Evolutionary conservation across 2,888 invertebrate genomes (phyloP).

Genomic region (Pyralis farinalis): DNA sequence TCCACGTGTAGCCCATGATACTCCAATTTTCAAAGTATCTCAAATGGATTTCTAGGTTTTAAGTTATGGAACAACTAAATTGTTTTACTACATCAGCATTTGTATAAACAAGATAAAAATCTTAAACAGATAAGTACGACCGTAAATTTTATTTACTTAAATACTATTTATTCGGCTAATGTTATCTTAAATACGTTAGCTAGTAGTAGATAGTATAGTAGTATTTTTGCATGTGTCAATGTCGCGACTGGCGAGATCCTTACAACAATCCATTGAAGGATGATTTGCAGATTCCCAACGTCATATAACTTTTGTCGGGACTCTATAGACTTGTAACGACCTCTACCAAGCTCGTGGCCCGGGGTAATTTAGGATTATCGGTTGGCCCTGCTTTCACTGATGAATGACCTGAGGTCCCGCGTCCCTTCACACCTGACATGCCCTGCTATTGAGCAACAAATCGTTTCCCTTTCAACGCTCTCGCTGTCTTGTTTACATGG

Average conservation of each 20-base stretch:
- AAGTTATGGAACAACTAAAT: too few relatives aligned
- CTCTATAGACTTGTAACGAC: constrained; percentile 37
- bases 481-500: constrained; percentile 55
- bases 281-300: constrained; percentile 52
- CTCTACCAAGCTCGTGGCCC: constrained; percentile 34
- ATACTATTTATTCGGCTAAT: too few relatives aligned
- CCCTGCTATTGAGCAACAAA: constrained; percentile 51
- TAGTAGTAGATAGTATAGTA: too few relatives aligned
- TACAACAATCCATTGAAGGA: constrained; percentile 45
- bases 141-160: constrained; percentile 39
- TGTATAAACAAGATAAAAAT: too few relatives aligned
- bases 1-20: too few relatives aligned
- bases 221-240: constrained; percentile 50
- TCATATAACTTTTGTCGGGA: constrained; percentile 34
- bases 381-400: constrained; percentile 61
- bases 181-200: too few relatives aligned
- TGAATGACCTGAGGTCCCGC: constrained; percentile 54
- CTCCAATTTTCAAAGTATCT: too few relatives aligned
- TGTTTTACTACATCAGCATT: too few relatives aligned
- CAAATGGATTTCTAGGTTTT: too few relatives aligned
- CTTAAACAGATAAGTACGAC: constrained; percentile 20
- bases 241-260: constrained; percentile 43
- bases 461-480: constrained; percentile 64
- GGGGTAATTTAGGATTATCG: constrained; percentile 64
- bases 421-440: constrained; percentile 51